Base-by-base conservation (phyloP, 23 tunicate genomes). In the Ciona savignyi region DNA sequence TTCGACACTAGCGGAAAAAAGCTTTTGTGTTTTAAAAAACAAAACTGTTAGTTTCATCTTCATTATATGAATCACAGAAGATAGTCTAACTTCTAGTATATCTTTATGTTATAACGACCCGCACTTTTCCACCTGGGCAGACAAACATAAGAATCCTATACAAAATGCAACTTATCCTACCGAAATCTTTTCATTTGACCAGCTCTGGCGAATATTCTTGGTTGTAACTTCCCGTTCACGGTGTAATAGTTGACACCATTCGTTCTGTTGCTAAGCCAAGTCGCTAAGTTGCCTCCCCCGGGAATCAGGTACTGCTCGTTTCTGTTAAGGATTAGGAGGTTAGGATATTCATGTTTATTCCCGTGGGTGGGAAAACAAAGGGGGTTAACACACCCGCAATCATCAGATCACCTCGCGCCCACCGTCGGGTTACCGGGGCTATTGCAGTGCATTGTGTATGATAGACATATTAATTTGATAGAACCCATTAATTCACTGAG, bases 161-260 rank as follows among this genome's bases (percentile, higher is more conserved):
- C 15, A 49, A 49, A 49, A 49, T 15, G 19, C 15, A 49, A 49
- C 20, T 49, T 49, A 11, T n/a, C 34, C 23, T 48, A 73, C 77
- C 77, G 35, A 21, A 73, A 23, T 1, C 77, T 66, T 60, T 73
- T 73, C 66, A 73, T 73, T 73, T 73, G 77, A 23, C 77, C 77
- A 3, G 67, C 30, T 27, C 35, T 33, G 34, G 56, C 23, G 21
- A 3, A 6, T 15, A 73, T 9, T 56, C 23, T 29, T 51, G 77
- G 77, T 25, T 56, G 33, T 25, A 73, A 30, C 4, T 73, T 29
- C 6, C 77, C 77, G 35, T 73, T 73, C 25, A 61, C 66, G 25
- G 77, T 73, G 11, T 51, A 60, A 66, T 51, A 73, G 33, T 73
- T 61, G 23, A 73, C 66, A 32, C 60, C 60, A 6, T 70, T 70